Conservation (phyloP, 2,113 vertebrate species). For the Perca flavescens region DNA sequence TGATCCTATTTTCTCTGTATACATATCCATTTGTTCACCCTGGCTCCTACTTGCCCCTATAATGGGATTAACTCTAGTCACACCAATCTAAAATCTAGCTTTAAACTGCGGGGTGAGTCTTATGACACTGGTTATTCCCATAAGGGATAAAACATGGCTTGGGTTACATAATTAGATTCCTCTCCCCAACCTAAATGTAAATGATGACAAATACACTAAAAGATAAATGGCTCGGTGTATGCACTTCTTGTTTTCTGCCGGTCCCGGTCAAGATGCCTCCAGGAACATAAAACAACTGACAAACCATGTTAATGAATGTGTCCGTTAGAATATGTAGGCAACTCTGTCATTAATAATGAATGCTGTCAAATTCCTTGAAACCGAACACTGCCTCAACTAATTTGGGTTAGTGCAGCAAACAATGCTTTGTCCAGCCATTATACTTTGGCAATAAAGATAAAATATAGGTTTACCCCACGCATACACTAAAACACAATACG, state of each 20-base stretch:
- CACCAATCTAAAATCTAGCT: slow-evolving; percentile 74
- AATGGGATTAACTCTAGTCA: slow-evolving; percentile 80
- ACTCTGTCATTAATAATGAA: slow-evolving; percentile 56
- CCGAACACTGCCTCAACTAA: neutral
- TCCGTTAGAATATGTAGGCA: slow-evolving; percentile 44
- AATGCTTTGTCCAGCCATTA: slow-evolving; percentile 16
- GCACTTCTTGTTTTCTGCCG: slow-evolving; percentile 38
- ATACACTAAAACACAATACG: slow-evolving; percentile 27
- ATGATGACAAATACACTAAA: slow-evolving; percentile 58
- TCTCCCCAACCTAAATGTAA: slow-evolving; percentile 53
- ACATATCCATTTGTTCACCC: slow-evolving; percentile 69
- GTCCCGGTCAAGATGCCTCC: slow-evolving; percentile 47
- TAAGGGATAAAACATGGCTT: slow-evolving; percentile 66
- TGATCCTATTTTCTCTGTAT: slow-evolving; percentile 76
- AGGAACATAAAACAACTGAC: slow-evolving; percentile 45
- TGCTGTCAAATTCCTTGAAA: slow-evolving; percentile 38
- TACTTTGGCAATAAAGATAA: slow-evolving; percentile 34
- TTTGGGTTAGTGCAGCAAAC: slow-evolving; percentile 16
- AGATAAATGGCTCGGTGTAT: slow-evolving; percentile 48
- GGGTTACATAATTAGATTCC: slow-evolving; percentile 68
- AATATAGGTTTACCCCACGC: slow-evolving; percentile 25
- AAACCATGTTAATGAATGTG: slow-evolving; percentile 58
- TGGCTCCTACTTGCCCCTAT: slow-evolving; percentile 63
- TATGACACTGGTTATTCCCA: slow-evolving; percentile 70
- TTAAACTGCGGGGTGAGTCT: slow-evolving; percentile 64